A percentile compares a stretch with the other conserved stretches of the same genome.
Evolutionary conservation across 1,140 invertebrate species (phyloP).

Genomic region (Ridgeia piscesae): DNA sequence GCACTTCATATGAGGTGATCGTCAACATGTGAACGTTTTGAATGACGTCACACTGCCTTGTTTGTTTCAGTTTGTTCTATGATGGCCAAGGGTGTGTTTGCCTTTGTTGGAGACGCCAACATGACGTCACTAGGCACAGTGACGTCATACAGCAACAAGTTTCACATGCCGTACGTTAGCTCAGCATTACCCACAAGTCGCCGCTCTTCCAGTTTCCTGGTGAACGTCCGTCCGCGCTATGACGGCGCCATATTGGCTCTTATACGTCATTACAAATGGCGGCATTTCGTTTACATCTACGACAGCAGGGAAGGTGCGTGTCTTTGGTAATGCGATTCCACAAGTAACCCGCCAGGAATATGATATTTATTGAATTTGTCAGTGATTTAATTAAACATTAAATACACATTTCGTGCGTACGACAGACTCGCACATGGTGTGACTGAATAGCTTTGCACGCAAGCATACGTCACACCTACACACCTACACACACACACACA

Average conservation of each 20-base stretch:
- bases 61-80: constrained; percentile 83
- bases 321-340: not conserved
- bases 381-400: not conserved
- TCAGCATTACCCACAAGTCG: constrained; percentile 42
- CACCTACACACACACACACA: no score
- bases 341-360: no score
- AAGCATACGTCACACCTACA: no score
- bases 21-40: not conserved
- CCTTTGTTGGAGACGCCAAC: constrained; percentile 86
- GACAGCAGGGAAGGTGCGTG: constrained; percentile 91
- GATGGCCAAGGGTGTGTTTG: constrained; percentile 84
- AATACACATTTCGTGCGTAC: not conserved
- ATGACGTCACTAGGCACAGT: constrained; percentile 91
- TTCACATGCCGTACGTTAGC: constrained; percentile 90
- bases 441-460: no score
- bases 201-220: not conserved
- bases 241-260: constrained; percentile 90
- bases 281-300: constrained; percentile 90
- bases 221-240: constrained; percentile 80
- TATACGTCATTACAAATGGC: constrained; percentile 87
- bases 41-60: constrained; percentile 9
- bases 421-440: not conserved
- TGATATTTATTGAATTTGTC: not conserved
- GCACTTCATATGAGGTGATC: not conserved
- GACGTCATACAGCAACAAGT: constrained; percentile 92